Conservation (phyloP, 2,888 invertebrate species). For the Resseliella maxima region DNA sequence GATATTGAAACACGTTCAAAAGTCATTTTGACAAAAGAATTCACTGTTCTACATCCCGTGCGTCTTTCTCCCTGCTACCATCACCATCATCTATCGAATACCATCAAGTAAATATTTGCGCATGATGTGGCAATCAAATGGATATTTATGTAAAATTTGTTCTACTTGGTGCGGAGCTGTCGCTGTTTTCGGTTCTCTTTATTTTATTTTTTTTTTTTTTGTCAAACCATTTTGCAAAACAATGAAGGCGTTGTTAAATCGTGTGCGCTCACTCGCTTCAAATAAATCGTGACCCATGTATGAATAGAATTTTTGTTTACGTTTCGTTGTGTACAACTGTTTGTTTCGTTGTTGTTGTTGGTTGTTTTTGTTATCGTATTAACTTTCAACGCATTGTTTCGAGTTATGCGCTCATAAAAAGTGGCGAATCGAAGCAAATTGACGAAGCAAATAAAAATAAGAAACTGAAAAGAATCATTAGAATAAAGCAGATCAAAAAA, state of each 20-base stretch:
- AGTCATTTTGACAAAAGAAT: too few species aligned
- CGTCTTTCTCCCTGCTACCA: too few species aligned
- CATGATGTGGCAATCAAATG: conserved; percentile 3
- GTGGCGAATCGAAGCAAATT: conserved; percentile 2
- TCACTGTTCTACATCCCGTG: too few species aligned
- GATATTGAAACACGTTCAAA: too few species aligned
- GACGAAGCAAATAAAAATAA: not conserved
- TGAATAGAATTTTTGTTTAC: conserved; percentile 32
- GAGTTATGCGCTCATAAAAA: not conserved
- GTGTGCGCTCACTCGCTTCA: conserved; percentile 8
- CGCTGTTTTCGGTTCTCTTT: not conserved
- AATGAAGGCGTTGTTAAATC: conserved; percentile 42
- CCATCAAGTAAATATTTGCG: not conserved
- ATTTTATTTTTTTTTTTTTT: conserved; percentile 7
- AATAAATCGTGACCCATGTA: not conserved
- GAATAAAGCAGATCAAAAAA: not conserved
- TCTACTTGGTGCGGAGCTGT: not conserved
- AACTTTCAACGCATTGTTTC: not conserved
- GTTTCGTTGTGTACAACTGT: too few species aligned
- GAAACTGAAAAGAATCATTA: not conserved
- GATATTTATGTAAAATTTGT: conserved; percentile 24
- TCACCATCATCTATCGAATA: not conserved
- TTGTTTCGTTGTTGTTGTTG: not conserved
- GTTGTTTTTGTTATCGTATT: not conserved
- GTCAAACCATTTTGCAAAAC: not conserved